phyloP scores from a whole-genome alignment of 2,113 vertebrate species.

The Pseudorectes ferrugineus region DNA sequence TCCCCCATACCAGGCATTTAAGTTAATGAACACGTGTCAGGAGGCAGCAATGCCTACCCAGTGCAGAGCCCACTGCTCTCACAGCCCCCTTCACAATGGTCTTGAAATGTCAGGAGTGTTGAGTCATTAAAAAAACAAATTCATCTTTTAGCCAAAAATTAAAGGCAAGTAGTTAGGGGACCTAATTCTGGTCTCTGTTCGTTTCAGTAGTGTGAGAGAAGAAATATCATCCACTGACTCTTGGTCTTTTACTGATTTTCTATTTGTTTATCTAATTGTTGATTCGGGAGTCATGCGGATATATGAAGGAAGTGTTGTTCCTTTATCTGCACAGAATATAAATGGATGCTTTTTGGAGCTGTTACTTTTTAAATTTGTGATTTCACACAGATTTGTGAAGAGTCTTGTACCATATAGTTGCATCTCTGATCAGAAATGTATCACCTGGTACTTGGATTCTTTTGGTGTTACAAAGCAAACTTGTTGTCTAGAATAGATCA shows the following conservation, averaged over 20 bases:
- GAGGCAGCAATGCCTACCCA: neutral
- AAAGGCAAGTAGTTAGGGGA: neutral
- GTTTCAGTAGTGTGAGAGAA: neutral
- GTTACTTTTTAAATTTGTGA: neutral
- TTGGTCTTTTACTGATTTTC: neutral
- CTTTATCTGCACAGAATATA: neutral
- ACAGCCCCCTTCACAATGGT: neutral
- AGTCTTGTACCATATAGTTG: neutral
- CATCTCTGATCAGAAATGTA: neutral
- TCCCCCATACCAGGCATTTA: neutral
- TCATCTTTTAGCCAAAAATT: neutral
- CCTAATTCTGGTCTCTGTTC: neutral
- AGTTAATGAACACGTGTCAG: accelerated
- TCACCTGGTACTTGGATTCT: slow-evolving; percentile 37
- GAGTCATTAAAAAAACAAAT: neutral
- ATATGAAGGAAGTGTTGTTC: neutral
- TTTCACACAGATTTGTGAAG: neutral
- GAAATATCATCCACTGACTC: neutral
- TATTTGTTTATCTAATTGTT: neutral
- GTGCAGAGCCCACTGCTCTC: neutral
- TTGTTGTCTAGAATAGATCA: slow-evolving; percentile 55
- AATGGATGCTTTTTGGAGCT: neutral
- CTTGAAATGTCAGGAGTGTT: neutral
- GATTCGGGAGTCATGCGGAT: neutral
- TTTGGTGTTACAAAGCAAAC: slow-evolving; percentile 39